These are phyloP conservation scores for Calliphora vicina DNA, from an alignment of 1,140 invertebrate genomes.

Conservation along the genomic window DNA sequence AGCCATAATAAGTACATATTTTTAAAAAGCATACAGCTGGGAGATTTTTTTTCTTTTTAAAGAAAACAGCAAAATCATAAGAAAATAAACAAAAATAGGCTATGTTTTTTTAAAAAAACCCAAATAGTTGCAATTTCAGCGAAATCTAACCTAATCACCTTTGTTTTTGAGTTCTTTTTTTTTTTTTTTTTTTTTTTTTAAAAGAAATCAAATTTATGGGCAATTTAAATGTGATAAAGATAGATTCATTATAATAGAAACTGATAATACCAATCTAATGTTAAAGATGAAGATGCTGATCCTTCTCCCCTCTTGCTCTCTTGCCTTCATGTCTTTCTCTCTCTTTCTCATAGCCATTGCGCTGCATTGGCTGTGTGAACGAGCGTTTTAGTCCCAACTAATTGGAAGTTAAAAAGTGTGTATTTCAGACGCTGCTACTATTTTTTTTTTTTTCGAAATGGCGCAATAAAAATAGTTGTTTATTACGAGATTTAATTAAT, in stretches of 20 bases:
- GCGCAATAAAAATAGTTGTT: background rate
- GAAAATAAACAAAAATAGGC: background rate
- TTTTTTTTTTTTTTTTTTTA: too few relatives aligned
- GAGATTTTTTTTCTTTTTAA: background rate
- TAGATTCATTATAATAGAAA: background rate
- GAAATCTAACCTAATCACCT: slow-evolving; percentile 6
- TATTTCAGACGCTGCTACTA: too few relatives aligned
- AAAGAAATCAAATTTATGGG: background rate
- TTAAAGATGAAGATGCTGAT: background rate
- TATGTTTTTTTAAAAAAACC: background rate
- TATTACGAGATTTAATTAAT: background rate
- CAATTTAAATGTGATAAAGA: background rate
- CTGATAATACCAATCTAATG: background rate
- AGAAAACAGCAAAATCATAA: background rate
- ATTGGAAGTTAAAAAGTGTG: too few relatives aligned
- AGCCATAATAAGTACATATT: too few relatives aligned
- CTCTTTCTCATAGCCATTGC: too few relatives aligned
- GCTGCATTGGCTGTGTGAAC: too few relatives aligned
- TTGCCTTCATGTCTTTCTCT: too few relatives aligned
- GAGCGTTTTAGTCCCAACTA: too few relatives aligned
- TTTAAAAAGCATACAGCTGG: background rate
- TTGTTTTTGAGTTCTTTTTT: background rate
- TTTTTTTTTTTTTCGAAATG: background rate
- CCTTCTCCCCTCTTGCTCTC: background rate
- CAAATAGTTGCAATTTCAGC: background rate